A percentile compares a stretch with the other conserved stretches of the same genome.
Evolutionary conservation across 2,797 vertebrate genomes (phyloP).

Genomic region (Aplochiton taeniatus): DNA sequence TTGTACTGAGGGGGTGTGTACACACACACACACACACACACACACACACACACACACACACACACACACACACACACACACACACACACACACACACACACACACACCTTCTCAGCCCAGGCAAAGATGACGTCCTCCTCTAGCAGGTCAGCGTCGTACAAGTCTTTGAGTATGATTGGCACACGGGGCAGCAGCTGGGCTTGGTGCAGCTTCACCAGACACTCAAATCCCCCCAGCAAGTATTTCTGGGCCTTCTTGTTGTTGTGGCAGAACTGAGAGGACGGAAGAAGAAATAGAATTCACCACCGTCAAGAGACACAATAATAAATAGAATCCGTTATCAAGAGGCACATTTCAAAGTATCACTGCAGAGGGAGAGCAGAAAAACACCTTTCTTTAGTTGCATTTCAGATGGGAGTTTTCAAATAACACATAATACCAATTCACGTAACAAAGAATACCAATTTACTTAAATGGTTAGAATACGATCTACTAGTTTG

Average conservation of each 20-base stretch:
- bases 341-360: no score
- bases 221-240: slow-evolving; percentile 93
- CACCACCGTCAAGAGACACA: not conserved
- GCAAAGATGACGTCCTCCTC: slow-evolving; percentile 95
- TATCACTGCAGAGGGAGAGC: no score
- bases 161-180: slow-evolving; percentile 92
- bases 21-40: no score
- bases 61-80: slow-evolving; percentile 1
- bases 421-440: no score
- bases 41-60: no score
- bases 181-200: slow-evolving; percentile 89
- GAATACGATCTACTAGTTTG: no score
- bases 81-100: not conserved
- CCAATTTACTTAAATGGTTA: no score
- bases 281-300: not conserved
- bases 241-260: slow-evolving; percentile 96
- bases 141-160: slow-evolving; percentile 94
- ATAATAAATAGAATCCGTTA: not conserved
- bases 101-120: slow-evolving; percentile 93
- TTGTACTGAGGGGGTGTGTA: no score
- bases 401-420: no score
- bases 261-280: slow-evolving; percentile 90
- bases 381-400: no score
- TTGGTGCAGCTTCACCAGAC: slow-evolving; percentile 93
- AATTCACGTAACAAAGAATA: no score